These are phyloP conservation scores for cat (Felis catus) DNA, from an alignment of 2,113 vertebrate species.

Conservation along the genomic window DNA sequence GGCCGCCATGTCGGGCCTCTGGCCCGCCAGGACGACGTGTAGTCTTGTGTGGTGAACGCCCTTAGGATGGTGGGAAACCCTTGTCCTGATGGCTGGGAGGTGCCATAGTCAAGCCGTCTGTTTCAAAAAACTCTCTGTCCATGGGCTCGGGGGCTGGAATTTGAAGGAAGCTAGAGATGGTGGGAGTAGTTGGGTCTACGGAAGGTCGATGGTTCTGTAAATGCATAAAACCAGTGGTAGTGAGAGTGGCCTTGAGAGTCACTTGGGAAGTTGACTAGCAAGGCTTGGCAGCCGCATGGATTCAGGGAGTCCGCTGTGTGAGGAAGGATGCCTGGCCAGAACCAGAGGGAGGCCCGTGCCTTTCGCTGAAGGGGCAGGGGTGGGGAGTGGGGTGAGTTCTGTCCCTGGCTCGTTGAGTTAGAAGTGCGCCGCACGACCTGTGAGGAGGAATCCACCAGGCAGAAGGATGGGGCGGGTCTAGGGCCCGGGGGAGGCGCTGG, in stretches of 20 bases:
- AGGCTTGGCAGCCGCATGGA: background rate
- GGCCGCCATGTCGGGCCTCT: background rate
- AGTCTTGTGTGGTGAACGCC: background rate
- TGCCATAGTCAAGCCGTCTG: background rate
- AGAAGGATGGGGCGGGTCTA: accelerated
- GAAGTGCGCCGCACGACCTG: background rate
- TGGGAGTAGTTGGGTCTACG: background rate
- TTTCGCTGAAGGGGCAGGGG: background rate
- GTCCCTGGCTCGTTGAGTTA: background rate
- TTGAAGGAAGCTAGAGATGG: background rate
- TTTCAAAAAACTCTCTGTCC: background rate
- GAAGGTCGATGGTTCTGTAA: background rate
- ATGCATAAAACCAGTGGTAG: background rate
- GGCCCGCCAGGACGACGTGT: background rate
- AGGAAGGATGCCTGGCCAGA: background rate
- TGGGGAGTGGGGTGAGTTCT: accelerated
- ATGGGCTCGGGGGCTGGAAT: background rate
- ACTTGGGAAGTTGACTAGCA: background rate
- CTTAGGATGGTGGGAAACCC: too few species aligned
- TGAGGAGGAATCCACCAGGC: background rate
- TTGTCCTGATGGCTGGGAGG: background rate
- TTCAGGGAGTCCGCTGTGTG: background rate
- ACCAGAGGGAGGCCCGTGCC: background rate
- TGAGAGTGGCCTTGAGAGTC: background rate
- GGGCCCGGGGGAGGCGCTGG: background rate